These are phyloP conservation scores for Scaptomyza caliginosa DNA, from an alignment of 2,888 invertebrate species.

Conservation along the genomic window DNA sequence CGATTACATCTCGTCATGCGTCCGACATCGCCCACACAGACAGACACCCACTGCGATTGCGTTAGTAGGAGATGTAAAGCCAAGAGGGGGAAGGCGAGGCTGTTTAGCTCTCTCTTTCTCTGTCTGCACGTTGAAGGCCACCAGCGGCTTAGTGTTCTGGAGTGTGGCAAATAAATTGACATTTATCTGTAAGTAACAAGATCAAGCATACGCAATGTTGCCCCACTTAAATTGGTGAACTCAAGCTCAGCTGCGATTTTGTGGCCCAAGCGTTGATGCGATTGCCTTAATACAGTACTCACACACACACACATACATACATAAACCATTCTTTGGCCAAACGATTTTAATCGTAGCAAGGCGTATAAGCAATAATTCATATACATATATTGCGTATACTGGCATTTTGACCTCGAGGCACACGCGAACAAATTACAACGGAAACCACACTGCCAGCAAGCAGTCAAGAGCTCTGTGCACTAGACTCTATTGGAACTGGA, in stretches of 20 bases:
- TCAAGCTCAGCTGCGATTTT: slow-evolving; percentile 58
- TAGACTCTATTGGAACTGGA: background rate
- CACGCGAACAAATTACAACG: slow-evolving; percentile 54
- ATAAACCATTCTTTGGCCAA: slow-evolving; percentile 1
- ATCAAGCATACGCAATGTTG: slow-evolving; percentile 75
- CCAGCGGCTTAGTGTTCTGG: slow-evolving; percentile 70
- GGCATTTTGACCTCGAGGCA: slow-evolving; percentile 42
- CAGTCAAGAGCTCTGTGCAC: slow-evolving; percentile 11
- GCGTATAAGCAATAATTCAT: slow-evolving; percentile 57
- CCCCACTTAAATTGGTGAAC: slow-evolving; percentile 27
- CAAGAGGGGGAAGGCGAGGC: background rate
- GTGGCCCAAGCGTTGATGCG: slow-evolving; percentile 47
- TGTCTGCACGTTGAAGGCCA: slow-evolving; percentile 45
- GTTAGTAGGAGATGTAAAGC: too few relatives aligned
- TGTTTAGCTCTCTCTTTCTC: slow-evolving; percentile 6
- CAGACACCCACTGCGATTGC: too few relatives aligned
- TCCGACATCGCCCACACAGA: slow-evolving; percentile 27
- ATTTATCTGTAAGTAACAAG: slow-evolving; percentile 78
- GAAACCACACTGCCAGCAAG: slow-evolving; percentile 44
- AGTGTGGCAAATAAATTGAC: slow-evolving; percentile 79
- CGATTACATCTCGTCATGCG: slow-evolving; percentile 71
- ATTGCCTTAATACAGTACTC: slow-evolving; percentile 32
- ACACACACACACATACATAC: too few relatives aligned
- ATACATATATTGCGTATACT: slow-evolving; percentile 20
- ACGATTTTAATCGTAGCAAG: slow-evolving; percentile 49